phyloP scores from a whole-genome alignment of 2,113 vertebrate genomes.

The Rhea americana region DNA sequence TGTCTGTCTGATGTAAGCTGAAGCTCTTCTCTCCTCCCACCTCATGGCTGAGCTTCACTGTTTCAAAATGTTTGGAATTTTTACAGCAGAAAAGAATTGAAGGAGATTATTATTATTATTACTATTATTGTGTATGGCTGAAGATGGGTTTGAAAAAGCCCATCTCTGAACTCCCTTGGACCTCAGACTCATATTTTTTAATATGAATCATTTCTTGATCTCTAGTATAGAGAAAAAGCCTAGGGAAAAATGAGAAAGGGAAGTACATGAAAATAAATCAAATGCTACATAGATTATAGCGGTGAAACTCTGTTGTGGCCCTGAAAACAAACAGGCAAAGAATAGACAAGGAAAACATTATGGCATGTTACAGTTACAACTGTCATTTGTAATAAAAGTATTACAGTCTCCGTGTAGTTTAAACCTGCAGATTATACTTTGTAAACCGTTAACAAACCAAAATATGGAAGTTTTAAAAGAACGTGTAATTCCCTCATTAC shows the following conservation, averaged over 20 bases:
- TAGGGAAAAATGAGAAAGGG: neutral
- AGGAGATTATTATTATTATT: neutral
- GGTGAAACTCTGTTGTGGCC: neutral
- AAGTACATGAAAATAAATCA: neutral
- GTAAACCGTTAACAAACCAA: neutral
- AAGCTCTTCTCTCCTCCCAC: neutral
- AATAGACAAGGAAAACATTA: neutral
- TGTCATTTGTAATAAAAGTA: neutral
- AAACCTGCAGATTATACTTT: neutral
- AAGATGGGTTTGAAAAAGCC: neutral
- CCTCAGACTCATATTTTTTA: neutral
- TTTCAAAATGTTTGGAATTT: neutral
- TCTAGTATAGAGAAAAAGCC: neutral
- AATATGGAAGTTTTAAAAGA: neutral
- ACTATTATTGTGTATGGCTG: neutral
- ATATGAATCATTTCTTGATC: neutral
- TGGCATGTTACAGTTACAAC: neutral
- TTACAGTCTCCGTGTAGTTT: neutral
- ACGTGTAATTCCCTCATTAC: neutral
- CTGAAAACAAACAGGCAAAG: neutral
- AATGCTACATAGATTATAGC: neutral
- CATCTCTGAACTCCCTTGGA: neutral
- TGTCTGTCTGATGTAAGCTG: neutral
- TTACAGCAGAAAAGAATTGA: neutral
- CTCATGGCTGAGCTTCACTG: rapidly evolving